These are phyloP conservation scores for Peromyscus eremicus DNA, from an alignment of 2,797 vertebrate species.

Conservation along the genomic window DNA sequence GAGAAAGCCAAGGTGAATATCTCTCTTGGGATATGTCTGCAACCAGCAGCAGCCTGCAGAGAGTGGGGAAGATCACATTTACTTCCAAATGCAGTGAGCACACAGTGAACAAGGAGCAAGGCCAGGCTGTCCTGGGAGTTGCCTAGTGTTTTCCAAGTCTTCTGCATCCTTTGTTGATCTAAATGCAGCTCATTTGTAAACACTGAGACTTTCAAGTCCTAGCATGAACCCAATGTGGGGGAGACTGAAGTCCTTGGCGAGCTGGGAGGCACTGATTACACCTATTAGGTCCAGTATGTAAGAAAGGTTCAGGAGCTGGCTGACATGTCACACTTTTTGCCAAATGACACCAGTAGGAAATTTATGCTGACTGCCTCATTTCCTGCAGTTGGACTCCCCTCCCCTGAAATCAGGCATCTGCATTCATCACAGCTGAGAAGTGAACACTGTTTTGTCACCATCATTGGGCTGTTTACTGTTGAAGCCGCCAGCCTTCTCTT, in stretches of 20 bases:
- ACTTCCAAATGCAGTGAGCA: slow-evolving; percentile 1
- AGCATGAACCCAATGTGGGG: background rate
- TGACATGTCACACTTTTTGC: background rate
- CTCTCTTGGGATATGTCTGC: slow-evolving; percentile 64
- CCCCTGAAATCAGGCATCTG: background rate
- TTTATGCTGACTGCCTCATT: background rate
- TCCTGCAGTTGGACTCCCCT: background rate
- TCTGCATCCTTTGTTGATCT: background rate
- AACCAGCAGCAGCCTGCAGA: slow-evolving; percentile 28
- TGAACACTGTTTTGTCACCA: background rate
- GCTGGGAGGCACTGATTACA: background rate
- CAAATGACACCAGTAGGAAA: background rate
- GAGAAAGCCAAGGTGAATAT: slow-evolving; percentile 63
- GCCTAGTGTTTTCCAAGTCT: background rate
- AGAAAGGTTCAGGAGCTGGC: background rate
- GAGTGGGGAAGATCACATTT: slow-evolving; percentile 45
- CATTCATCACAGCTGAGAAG: background rate
- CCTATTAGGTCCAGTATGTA: background rate
- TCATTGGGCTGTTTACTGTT: background rate
- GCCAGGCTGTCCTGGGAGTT: slow-evolving; percentile 12
- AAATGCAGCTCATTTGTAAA: background rate
- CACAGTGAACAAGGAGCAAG: background rate
- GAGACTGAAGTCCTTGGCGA: background rate
- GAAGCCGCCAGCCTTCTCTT: background rate
- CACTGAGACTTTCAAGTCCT: background rate